A percentile compares a stretch with the other conserved stretches of the same genome.
These are phyloP conservation scores for Harmothoe impar DNA, from an alignment of 2,888 invertebrate species.

Conservation along the genomic window DNA sequence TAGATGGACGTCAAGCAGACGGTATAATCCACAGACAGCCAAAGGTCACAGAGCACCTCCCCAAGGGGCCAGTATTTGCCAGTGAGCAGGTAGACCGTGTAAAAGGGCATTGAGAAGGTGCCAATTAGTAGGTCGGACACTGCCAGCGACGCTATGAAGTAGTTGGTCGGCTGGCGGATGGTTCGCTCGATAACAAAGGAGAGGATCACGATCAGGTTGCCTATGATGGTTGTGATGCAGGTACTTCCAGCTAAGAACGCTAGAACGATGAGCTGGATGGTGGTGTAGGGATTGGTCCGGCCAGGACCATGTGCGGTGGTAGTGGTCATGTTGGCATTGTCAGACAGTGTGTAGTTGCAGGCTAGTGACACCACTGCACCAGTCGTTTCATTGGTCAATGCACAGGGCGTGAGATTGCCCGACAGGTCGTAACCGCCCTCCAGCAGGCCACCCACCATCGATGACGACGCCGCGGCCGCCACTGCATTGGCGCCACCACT, in stretches of 20 bases:
- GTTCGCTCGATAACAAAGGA: slow-evolving; percentile 97
- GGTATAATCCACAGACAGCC: slow-evolving; percentile 99
- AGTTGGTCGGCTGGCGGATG: slow-evolving; percentile 97
- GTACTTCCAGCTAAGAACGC: slow-evolving; percentile 93
- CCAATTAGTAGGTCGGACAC: slow-evolving; percentile 98
- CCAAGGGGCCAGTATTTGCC: slow-evolving; percentile 97
- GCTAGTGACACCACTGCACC: slow-evolving; percentile 6
- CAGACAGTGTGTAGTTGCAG: slow-evolving; percentile 23
- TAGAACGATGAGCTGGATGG: slow-evolving; percentile 95
- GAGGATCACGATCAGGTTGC: slow-evolving; percentile 96
- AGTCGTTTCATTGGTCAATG: background rate
- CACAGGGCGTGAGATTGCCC: slow-evolving; percentile 18
- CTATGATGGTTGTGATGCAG: slow-evolving; percentile 95
- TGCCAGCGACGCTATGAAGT: slow-evolving; percentile 99
- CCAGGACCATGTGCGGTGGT: background rate
- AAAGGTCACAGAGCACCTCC: slow-evolving; percentile 96
- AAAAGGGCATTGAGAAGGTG: slow-evolving; percentile 98
- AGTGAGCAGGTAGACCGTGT: slow-evolving; percentile 97
- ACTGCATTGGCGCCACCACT: background rate
- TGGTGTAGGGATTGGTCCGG: slow-evolving; percentile 86
- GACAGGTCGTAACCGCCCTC: slow-evolving; percentile 37
- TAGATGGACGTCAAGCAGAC: slow-evolving; percentile 98
- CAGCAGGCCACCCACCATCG: slow-evolving; percentile 1
- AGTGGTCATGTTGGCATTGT: background rate
- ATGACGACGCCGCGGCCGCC: background rate